These are phyloP conservation scores for Halesus radiatus DNA, from an alignment of 1,140 invertebrate species.

Conservation along the genomic window DNA sequence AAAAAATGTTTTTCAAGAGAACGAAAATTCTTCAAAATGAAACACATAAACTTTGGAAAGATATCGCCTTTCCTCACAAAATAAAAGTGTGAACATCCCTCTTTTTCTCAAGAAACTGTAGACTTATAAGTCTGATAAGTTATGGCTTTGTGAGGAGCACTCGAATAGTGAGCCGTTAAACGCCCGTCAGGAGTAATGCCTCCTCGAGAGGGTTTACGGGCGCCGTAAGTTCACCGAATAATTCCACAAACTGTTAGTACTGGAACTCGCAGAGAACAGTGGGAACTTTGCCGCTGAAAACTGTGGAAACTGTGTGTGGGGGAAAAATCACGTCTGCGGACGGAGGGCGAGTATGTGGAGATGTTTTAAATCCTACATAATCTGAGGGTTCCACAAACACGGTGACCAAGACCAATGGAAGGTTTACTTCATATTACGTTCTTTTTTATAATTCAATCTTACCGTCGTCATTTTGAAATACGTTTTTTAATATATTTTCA, in stretches of 20 bases:
- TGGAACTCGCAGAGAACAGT: too few relatives aligned
- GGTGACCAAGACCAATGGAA: background rate
- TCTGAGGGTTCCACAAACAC: background rate
- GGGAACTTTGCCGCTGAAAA: background rate
- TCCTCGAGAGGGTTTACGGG: background rate
- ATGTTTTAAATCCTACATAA: conserved; percentile 16
- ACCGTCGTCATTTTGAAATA: too few relatives aligned
- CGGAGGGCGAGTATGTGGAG: background rate
- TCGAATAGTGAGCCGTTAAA: conserved; percentile 17
- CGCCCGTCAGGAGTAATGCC: background rate
- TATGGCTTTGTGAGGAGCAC: background rate
- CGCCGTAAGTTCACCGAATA: background rate
- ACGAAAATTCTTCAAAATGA: too few relatives aligned
- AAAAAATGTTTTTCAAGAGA: too few relatives aligned
- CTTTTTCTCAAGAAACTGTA: too few relatives aligned
- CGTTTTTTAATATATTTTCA: too few relatives aligned
- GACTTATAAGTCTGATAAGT: conserved; percentile 1
- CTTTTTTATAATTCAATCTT: too few relatives aligned
- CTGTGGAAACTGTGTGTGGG: background rate
- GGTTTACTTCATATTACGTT: too few relatives aligned
- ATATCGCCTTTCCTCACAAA: too few relatives aligned
- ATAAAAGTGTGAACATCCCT: too few relatives aligned
- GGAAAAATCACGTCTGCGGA: conserved; percentile 4
- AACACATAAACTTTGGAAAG: too few relatives aligned
- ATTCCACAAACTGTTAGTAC: background rate